Evolutionary conservation across 2,888 invertebrate species (phyloP).

Genomic region (Mythimna albipuncta): DNA sequence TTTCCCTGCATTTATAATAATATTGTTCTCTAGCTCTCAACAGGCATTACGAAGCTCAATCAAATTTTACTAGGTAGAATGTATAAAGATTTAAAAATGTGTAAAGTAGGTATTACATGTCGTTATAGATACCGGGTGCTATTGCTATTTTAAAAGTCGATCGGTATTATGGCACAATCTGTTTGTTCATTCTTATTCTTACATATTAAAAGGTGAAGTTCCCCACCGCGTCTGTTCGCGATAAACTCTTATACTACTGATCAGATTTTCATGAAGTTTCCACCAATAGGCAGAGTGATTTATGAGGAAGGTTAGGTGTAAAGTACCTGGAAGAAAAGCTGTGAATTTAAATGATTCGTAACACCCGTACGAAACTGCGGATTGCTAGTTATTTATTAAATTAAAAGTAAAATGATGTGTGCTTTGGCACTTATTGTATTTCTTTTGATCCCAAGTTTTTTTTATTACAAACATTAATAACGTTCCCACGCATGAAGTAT

Average conservation of each 20-base stretch:
- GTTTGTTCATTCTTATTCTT: neutral
- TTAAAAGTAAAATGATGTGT: neutral
- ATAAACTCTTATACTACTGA: no score
- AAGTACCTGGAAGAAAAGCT: no score
- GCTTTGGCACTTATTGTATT: constrained; percentile 17
- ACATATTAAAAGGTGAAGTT: neutral
- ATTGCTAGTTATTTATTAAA: neutral
- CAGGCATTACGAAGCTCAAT: constrained; percentile 55
- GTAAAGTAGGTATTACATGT: constrained; percentile 59
- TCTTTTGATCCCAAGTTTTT: constrained; percentile 14
- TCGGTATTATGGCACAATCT: neutral
- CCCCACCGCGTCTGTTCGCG: no score
- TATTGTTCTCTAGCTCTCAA: constrained; percentile 48
- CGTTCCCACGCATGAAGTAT: neutral
- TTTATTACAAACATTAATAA: neutral
- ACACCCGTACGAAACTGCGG: neutral
- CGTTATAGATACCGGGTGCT: constrained; percentile 42
- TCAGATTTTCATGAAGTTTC: no score
- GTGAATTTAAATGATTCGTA: no score
- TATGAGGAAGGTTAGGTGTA: no score
- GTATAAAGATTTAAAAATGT: constrained; percentile 66
- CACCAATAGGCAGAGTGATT: no score
- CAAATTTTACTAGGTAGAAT: constrained; percentile 54
- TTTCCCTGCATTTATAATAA: constrained; percentile 38
- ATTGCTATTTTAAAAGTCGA: constrained; percentile 8